A percentile compares a stretch with the other conserved stretches of the same genome.
phyloP scores from a whole-genome alignment of 64 coral and sea anemone genomes.

The Dendronephthya gigantea region DNA sequence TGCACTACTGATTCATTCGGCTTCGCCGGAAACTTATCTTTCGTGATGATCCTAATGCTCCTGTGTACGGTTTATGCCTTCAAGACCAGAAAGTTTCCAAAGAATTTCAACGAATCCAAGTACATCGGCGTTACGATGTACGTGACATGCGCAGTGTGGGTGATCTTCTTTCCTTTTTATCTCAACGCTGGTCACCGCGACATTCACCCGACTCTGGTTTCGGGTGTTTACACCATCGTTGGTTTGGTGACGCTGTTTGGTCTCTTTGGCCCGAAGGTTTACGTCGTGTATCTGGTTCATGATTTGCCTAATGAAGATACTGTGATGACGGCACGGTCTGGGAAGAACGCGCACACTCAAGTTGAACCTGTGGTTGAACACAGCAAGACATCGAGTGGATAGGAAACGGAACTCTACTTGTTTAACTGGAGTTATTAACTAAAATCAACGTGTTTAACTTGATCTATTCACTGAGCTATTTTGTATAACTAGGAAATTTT shows the following conservation, averaged over 20 bases:
- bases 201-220: background rate
- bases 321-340: background rate
- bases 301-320: background rate
- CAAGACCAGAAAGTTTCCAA: conserved; percentile 39
- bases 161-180: conserved; percentile 30
- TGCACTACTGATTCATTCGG: background rate
- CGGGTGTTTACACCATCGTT: background rate
- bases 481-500: too few relatives aligned
- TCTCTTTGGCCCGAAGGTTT: background rate
- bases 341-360: too few relatives aligned
- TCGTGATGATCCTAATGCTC: conserved; percentile 25
- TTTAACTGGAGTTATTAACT: too few relatives aligned
- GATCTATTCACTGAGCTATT: too few relatives aligned
- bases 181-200: conserved; percentile 13
- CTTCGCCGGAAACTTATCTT: conserved; percentile 24
- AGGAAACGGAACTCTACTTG: background rate
- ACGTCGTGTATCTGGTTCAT: background rate
- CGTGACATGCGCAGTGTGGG: conserved; percentile 39
- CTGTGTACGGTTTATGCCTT: conserved; percentile 40
- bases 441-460: too few relatives aligned
- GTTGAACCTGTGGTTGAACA: too few relatives aligned
- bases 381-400: background rate
- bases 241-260: background rate
- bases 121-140: conserved; percentile 42
- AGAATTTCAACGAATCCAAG: conserved; percentile 50